Evolutionary conservation across 2,888 invertebrate genomes (phyloP).

Genomic region (Didymodactylos carnosus): DNA sequence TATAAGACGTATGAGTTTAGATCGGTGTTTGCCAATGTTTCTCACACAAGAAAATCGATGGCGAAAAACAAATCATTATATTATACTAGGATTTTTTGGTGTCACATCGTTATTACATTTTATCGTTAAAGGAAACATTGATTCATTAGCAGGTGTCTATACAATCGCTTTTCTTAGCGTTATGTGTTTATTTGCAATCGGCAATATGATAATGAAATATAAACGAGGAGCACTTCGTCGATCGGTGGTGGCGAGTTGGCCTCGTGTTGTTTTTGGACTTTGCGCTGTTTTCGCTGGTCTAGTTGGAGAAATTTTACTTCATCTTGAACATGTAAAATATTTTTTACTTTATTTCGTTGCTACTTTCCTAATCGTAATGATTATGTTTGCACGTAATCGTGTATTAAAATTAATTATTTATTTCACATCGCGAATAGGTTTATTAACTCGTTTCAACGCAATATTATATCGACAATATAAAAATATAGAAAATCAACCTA

Average conservation of each 20-base stretch:
- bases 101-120: not conserved
- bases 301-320: not conserved
- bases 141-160: not conserved
- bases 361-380: not conserved
- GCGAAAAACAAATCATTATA: not conserved
- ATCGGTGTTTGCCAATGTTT: not conserved
- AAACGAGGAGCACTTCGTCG: not conserved
- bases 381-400: not conserved
- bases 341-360: not conserved
- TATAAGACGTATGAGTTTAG: not conserved
- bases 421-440: no score
- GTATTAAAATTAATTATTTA: not conserved
- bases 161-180: not conserved
- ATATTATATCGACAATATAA: not conserved
- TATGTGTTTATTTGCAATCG: not conserved
- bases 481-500: not conserved
- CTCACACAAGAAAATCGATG: not conserved
- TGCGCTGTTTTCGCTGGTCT: not conserved
- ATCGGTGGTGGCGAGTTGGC: not conserved
- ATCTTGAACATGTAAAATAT: not conserved
- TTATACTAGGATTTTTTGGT: not conserved
- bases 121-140: not conserved
- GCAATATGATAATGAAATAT: not conserved
- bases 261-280: not conserved
- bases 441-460: not conserved